phyloP scores from a whole-genome alignment of 2,888 invertebrate genomes.

The Hirtodrosophila histrioides region DNA sequence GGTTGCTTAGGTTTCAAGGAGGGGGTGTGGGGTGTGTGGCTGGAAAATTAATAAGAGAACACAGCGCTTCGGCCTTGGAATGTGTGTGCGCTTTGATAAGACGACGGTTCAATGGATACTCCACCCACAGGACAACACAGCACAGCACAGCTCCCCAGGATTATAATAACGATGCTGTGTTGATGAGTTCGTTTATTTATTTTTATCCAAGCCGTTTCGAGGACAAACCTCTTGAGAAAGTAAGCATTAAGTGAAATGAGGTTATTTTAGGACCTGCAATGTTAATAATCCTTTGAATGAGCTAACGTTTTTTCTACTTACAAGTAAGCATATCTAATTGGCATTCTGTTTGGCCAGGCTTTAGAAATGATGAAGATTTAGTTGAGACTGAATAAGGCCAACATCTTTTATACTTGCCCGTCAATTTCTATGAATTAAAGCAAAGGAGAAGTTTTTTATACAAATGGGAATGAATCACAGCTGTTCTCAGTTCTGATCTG shows the following conservation, averaged over 20 bases:
- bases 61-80: constrained; percentile 25
- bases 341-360: neutral
- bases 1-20: constrained; percentile 19
- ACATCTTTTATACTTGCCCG: no score
- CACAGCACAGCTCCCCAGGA: constrained; percentile 12
- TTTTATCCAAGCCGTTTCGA: constrained; percentile 7
- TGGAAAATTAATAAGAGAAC: constrained; percentile 63
- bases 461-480: no score
- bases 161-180: constrained; percentile 35
- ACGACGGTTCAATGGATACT: neutral
- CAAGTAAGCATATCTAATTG: constrained; percentile 10
- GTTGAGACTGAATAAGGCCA: neutral
- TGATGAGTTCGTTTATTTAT: constrained; percentile 34
- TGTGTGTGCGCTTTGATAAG: constrained; percentile 64
- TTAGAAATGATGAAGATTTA: neutral
- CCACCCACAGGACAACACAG: neutral
- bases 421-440: no score
- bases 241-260: no score
- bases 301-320: neutral
- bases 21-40: neutral
- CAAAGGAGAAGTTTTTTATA: no score
- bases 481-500: no score
- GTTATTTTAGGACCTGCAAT: neutral
- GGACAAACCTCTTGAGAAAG: constrained; percentile 4
- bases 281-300: neutral